Conservation (phyloP, 1,140 invertebrate genomes). For the Nasonia longicornis region DNA sequence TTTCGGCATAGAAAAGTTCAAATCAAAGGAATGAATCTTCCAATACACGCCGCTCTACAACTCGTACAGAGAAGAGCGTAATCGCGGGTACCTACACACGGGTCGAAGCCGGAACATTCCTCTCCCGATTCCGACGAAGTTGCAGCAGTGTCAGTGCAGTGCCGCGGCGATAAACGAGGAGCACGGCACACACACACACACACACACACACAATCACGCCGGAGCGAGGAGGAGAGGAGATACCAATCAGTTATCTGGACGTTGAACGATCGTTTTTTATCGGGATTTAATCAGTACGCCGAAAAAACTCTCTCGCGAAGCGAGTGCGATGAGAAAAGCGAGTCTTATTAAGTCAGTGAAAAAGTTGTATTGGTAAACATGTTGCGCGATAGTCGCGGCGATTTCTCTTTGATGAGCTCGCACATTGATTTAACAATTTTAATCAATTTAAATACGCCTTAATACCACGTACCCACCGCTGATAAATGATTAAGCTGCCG, state of each 20-base stretch:
- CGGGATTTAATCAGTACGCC: slow-evolving; percentile 34
- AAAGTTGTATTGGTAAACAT: too few relatives aligned
- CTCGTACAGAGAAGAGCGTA: not conserved
- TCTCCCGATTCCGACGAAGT: not conserved
- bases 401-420: too few relatives aligned
- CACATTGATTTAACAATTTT: too few relatives aligned
- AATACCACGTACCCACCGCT: too few relatives aligned
- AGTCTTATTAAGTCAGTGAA: not conserved
- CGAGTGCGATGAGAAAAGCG: not conserved
- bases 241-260: slow-evolving; percentile 3
- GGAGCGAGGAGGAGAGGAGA: not conserved
- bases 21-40: not conserved
- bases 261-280: slow-evolving; percentile 36
- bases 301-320: slow-evolving; percentile 5
- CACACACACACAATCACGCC: not conserved
- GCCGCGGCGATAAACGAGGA: slow-evolving; percentile 8
- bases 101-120: slow-evolving; percentile 13
- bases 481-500: too few relatives aligned
- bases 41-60: not conserved
- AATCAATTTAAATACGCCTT: too few relatives aligned
- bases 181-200: not conserved
- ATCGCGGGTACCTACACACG: not conserved
- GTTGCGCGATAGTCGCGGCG: too few relatives aligned
- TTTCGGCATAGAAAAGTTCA: not conserved
- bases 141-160: not conserved